Evolutionary conservation across 2,113 vertebrate species (phyloP), one percentile per base, ranked within the genome.

Genomic region (Herpetotheres cachinnans): DNA sequence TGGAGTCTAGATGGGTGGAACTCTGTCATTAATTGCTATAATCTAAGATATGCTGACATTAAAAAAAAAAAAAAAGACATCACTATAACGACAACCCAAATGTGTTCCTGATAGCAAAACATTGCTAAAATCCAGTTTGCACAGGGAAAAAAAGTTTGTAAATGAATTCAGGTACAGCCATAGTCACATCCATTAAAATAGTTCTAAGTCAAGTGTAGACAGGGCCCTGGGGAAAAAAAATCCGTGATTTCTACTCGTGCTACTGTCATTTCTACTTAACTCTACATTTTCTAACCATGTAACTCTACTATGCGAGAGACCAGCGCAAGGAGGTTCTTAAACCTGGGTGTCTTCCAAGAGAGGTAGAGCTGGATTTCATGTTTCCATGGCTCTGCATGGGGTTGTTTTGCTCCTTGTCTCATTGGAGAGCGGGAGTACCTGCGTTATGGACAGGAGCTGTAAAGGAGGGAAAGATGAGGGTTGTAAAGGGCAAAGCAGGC

Each of bases 1-100:
- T 96, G 79, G 95, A 96, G 88, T 81, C 82, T 81, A 24, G 50
- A 90, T 96, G 89, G 93, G 94, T 91, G 94, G 89, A 94, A 88
- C 84, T 72, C 70, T 85, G 38, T 78, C 59, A 87, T 82, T 95
- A 96, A 90, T 94, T 95, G 94, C 87, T 95, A 56, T 90, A 81
- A 93, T 91, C 86, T 91, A 63, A 93, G 16, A 93, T 89, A 87
- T 66, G 84, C 91, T 95, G 81, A 80, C 89, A 80, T 77, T 38
- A 38, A 89, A 80, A 88, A 67, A 82, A 61, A 50, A 46, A 38
- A 74, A 58, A 71, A 32, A 89, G 47, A 12, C 49, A 82, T 82
- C 32, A 22, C 70, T 93, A 11, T 96, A 82, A 56, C 7, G 7
- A 79, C 72, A 92, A 67, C 16, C 7, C 18, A 36, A 19, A 44